phyloP scores from a whole-genome alignment of 2,797 vertebrate genomes.

The Fistularia tabacaria region DNA sequence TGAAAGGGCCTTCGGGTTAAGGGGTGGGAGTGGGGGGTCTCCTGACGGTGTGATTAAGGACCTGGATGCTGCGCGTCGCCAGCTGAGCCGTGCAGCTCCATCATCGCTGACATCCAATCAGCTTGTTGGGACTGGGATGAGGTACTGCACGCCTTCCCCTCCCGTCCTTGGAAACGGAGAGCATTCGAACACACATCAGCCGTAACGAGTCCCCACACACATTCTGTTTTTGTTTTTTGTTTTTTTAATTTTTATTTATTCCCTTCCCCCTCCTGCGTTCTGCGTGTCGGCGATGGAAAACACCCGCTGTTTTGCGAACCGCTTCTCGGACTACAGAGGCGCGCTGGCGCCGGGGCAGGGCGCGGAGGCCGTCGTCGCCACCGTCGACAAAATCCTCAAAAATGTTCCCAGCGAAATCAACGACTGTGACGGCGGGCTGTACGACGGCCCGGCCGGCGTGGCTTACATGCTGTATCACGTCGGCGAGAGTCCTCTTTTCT shows the following conservation, averaged over 20 bases:
- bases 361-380: constrained; percentile 71
- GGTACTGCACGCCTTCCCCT: constrained; percentile 5
- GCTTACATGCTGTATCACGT: constrained; percentile 87
- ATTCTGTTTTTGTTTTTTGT: no score
- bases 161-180: constrained; percentile 23
- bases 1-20: no score
- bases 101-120: constrained; percentile 52
- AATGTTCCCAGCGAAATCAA: constrained; percentile 69
- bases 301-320: constrained; percentile 83
- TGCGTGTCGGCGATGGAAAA: constrained; percentile 74
- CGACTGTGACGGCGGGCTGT: constrained; percentile 79
- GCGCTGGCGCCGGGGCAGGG: constrained; percentile 74
- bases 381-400: constrained; percentile 77
- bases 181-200: background rate
- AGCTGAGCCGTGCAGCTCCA: constrained; percentile 18
- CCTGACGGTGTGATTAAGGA: no score
- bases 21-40: no score
- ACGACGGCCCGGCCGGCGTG: constrained; percentile 83
- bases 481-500: constrained; percentile 80
- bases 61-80: no score
- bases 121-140: constrained; percentile 16
- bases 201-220: background rate
- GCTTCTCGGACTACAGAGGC: constrained; percentile 83
- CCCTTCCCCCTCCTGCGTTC: background rate
- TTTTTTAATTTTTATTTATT: background rate